Evolutionary conservation across 2,797 vertebrate species (phyloP).

Genomic region (Helarctos malayanus): DNA sequence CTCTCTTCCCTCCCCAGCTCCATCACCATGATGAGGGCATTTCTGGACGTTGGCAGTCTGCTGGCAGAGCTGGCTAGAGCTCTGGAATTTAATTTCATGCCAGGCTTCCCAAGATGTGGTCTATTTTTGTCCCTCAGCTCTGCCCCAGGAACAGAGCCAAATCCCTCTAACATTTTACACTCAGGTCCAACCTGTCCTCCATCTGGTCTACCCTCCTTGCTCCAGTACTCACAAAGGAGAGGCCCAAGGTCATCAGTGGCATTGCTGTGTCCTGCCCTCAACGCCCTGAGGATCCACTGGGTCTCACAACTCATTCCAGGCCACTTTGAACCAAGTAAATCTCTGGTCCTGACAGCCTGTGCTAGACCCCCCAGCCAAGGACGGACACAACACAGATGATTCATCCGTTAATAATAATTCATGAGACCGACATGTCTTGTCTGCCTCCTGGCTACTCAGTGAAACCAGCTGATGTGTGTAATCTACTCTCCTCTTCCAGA

Average conservation of each 20-base stretch:
- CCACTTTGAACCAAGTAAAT: background rate
- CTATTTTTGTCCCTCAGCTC: slow-evolving; percentile 62
- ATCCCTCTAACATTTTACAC: background rate
- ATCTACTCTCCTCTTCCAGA: background rate
- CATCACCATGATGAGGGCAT: background rate
- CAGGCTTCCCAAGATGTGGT: slow-evolving; percentile 52
- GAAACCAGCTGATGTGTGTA: background rate
- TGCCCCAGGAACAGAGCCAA: slow-evolving; percentile 51
- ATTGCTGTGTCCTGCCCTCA: background rate
- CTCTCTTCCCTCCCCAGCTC: background rate
- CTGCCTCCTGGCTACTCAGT: background rate
- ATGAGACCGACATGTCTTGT: background rate
- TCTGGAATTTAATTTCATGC: slow-evolving; percentile 69
- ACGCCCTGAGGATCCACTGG: background rate
- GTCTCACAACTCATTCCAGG: background rate
- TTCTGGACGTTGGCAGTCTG: slow-evolving; percentile 39
- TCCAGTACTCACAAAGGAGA: background rate
- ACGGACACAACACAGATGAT: background rate
- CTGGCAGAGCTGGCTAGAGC: slow-evolving; percentile 4
- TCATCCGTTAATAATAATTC: background rate
- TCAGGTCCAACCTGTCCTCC: background rate
- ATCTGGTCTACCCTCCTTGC: background rate
- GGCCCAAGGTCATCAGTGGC: background rate
- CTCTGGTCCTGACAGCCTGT: background rate
- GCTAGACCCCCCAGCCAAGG: background rate